Percentiles rank a stretch among this genome's conserved stretches.
phyloP scores from a whole-genome alignment of 2,113 vertebrate species.

The Hylia prasina region DNA sequence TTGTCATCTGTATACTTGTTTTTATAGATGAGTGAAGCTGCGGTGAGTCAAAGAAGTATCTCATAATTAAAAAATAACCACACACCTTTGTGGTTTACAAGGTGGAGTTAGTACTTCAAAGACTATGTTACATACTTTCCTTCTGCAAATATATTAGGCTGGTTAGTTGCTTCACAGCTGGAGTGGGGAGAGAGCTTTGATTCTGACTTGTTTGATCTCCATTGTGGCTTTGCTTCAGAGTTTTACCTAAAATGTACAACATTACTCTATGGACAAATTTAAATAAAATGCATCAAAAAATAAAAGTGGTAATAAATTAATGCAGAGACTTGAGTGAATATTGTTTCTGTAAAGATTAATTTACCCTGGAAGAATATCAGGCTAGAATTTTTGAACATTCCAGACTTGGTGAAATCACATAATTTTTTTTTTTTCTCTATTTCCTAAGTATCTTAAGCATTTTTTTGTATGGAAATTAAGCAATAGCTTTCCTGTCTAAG shows the following conservation, averaged over 20 bases:
- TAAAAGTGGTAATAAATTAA: neutral
- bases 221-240: neutral
- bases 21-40: neutral
- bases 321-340: neutral
- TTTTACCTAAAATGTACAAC: neutral
- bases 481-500: neutral
- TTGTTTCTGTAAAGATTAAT: neutral
- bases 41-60: neutral
- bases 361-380: neutral
- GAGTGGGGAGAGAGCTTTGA: neutral
- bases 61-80: neutral
- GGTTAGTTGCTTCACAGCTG: neutral
- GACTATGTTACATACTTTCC: neutral
- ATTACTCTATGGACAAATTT: neutral
- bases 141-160: neutral
- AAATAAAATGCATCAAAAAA: neutral
- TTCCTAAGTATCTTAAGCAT: neutral
- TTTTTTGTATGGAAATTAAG: neutral
- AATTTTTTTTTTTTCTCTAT: neutral
- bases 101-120: neutral
- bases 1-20: neutral
- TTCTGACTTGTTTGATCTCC: neutral
- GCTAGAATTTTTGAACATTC: neutral
- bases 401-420: neutral
- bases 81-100: neutral